A percentile compares a stretch with the other conserved stretches of the same genome.
Evolutionary conservation across 2,888 invertebrate genomes (phyloP).

Genomic region (Thymelicus sylvestris): DNA sequence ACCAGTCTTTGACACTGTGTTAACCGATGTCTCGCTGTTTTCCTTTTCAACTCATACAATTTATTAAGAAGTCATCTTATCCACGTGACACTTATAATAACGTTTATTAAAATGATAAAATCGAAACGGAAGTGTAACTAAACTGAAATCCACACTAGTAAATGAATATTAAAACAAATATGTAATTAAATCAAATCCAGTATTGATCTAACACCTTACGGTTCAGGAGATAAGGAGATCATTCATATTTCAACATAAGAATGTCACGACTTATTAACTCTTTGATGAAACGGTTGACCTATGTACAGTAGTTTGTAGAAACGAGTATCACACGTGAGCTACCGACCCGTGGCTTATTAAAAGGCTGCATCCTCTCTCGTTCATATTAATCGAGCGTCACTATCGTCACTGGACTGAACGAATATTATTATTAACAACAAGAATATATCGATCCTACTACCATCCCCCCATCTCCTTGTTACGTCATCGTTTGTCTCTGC

Average conservation of each 20-base stretch:
- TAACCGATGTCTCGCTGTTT: too few relatives aligned
- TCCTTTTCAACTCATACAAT: too few relatives aligned
- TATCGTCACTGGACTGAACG: constrained; percentile 70
- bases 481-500: constrained; percentile 69
- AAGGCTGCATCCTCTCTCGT: constrained; percentile 63
- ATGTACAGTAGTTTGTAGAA: constrained; percentile 54
- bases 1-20: too few relatives aligned
- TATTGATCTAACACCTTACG: constrained; percentile 16
- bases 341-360: constrained; percentile 69
- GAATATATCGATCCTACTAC: constrained; percentile 62
- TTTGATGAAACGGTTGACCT: constrained; percentile 65
- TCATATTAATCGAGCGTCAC: constrained; percentile 67
- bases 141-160: not conserved
- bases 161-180: not conserved
- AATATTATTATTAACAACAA: constrained; percentile 58
- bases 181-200: constrained; percentile 6
- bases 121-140: too few relatives aligned
- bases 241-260: constrained; percentile 49
- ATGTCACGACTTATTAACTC: constrained; percentile 62
- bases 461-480: constrained; percentile 50
- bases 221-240: constrained; percentile 42
- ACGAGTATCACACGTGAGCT: constrained; percentile 63
- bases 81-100: too few relatives aligned
- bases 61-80: too few relatives aligned
- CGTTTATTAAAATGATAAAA: too few relatives aligned